Conservation (phyloP, 35 echinoderm and acorn worm genomes). For the Strongylocentrotus purpuratus region DNA sequence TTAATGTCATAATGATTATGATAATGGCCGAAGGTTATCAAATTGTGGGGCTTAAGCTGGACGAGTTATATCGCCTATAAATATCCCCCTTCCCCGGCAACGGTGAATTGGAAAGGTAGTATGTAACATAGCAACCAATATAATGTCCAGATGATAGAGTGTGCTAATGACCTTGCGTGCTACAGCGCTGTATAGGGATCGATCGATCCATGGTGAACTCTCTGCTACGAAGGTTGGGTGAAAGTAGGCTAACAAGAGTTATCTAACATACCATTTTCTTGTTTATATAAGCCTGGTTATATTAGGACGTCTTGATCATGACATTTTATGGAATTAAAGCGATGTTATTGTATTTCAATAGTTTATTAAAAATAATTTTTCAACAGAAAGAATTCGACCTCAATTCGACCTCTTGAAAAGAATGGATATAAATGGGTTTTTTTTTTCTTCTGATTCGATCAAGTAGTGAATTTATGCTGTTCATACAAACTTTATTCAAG, state of each 20-base stretch:
- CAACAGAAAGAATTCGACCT: too few species aligned
- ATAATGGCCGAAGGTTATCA: neutral
- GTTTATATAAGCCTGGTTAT: too few species aligned
- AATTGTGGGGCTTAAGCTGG: neutral
- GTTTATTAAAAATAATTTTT: too few species aligned
- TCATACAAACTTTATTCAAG: too few species aligned
- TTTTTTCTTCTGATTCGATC: too few species aligned
- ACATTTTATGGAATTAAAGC: too few species aligned
- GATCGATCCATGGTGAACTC: neutral
- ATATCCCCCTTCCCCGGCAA: neutral
- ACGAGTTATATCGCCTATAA: neutral
- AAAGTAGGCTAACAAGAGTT: neutral
- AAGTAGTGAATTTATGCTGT: too few species aligned
- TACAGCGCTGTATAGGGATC: neutral
- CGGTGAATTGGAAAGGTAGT: neutral
- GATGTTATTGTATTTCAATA: too few species aligned
- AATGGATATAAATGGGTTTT: too few species aligned
- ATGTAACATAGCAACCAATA: neutral
- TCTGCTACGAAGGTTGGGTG: too few species aligned
- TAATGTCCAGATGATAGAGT: neutral
- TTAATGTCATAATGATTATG: constrained; percentile 1
- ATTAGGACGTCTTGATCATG: too few species aligned
- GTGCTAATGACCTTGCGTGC: neutral
- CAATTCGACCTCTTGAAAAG: too few species aligned
- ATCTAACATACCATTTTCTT: neutral